phyloP scores from a whole-genome alignment of 2,888 invertebrate genomes.

The Acheta domesticus region DNA sequence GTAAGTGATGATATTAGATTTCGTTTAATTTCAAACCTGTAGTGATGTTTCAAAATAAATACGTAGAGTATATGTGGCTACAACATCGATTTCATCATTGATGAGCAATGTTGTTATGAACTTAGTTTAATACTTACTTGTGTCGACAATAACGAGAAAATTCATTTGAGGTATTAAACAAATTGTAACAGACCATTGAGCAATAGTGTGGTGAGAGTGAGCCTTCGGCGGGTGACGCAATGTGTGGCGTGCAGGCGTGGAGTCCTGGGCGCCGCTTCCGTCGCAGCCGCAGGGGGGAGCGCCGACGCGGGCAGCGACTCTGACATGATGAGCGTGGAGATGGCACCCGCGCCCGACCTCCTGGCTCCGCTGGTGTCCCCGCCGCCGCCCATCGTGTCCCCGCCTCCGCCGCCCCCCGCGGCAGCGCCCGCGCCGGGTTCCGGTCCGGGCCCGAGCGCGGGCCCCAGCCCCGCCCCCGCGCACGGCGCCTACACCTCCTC shows the following conservation, averaged over 20 bases:
- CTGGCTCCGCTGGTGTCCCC: constrained; percentile 19
- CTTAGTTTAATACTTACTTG: no score
- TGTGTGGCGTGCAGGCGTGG: constrained; percentile 21
- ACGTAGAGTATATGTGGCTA: no score
- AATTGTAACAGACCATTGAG: neutral
- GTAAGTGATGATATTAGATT: no score
- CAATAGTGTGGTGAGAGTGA: neutral
- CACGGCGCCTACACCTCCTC: constrained; percentile 38
- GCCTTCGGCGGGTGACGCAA: neutral
- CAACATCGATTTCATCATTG: no score
- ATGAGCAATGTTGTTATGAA: no score
- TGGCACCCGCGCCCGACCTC: neutral
- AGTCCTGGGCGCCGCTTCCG: constrained; percentile 9
- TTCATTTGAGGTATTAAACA: neutral
- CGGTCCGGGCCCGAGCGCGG: neutral
- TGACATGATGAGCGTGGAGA: constrained; percentile 43
- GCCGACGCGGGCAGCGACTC: constrained; percentile 38
- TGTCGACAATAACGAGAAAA: no score
- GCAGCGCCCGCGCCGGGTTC: constrained; percentile 40
- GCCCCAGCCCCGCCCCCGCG: neutral
- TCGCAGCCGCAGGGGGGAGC: neutral
- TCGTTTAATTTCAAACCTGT: no score
- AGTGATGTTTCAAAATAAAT: no score
- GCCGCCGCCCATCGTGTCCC: constrained; percentile 36
- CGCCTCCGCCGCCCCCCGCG: constrained; percentile 43